A percentile compares a stretch with the other conserved stretches of the same genome.
These are phyloP conservation scores for Brachirus orientalis DNA, from an alignment of 2,113 vertebrate genomes.

Conservation along the genomic window DNA sequence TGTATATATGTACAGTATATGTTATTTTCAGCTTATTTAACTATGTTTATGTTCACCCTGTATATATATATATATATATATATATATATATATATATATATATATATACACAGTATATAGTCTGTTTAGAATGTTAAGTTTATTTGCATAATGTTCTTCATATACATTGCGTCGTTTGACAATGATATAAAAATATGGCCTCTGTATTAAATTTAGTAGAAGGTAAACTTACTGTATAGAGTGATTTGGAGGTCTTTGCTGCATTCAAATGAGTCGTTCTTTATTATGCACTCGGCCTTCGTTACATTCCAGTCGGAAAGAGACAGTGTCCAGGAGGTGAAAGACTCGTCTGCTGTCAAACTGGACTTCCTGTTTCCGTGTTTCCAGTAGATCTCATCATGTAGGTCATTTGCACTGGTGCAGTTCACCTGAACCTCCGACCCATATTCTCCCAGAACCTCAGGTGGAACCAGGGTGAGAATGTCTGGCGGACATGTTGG, in stretches of 20 bases:
- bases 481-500: neutral
- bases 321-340: fast-evolving
- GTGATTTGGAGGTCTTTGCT: conserved; percentile 36
- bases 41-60: too few species aligned
- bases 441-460: conserved; percentile 38
- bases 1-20: too few species aligned
- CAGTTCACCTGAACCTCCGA: conserved; percentile 32
- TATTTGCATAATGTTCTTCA: too few species aligned
- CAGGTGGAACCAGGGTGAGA: conserved; percentile 22
- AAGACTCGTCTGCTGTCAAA: fast-evolving
- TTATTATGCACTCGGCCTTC: conserved; percentile 32
- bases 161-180: too few species aligned
- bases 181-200: too few species aligned
- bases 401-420: fast-evolving
- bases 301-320: conserved; percentile 41
- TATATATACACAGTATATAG: too few species aligned
- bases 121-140: too few species aligned
- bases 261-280: fast-evolving
- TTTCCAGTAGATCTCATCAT: conserved; percentile 3
- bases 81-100: too few species aligned
- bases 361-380: fast-evolving
- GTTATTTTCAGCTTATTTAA: too few species aligned
- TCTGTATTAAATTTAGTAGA: neutral
- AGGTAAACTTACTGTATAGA: conserved; percentile 70
- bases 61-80: too few species aligned